Evolutionary conservation across 2,113 vertebrate genomes (phyloP), one percentile per base, ranked within the genome.

Genomic region (Callaeas wilsoni): DNA sequence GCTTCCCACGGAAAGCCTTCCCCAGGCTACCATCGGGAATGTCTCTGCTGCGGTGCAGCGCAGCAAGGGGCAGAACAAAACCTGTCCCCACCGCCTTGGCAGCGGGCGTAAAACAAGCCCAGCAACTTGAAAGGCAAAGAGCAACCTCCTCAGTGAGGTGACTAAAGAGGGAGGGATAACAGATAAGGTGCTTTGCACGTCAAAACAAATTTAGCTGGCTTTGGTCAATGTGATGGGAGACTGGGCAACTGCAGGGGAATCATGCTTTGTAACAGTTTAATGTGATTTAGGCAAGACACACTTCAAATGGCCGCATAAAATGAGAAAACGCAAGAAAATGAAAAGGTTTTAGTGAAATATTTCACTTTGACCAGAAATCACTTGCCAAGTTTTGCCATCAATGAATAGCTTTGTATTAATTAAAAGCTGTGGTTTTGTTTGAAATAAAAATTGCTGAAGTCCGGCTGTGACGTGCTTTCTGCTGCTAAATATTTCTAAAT

Each of bases 1-100:
- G 35, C 50, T 65, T 77, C 53, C 50, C 9, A 0, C 1, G 47
- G 9, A 69, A 89, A 85, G 46, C 63, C 13, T 47, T 62, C 39
- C 39, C 21, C 49, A 39, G 55, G 32, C 74, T 46, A 1, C 46
- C 22, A 7, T 4, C 8, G 13, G 32, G 49, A 71, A 50, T 6
- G 9, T 1, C 25, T 22, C 35, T n/a, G 80, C n/a, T 3, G 0
- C 1, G 60, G 53, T 8, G 44, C 52, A 69, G 57, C 0, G 0
- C 5, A 4, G 22, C 17, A 7, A 44, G 49, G n/a, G 77, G 67
- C 63, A 55, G 80, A 83, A 47, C 49, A 37, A 87, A 76, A 88
- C 57, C 49, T 46, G 44, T 49, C 39, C 79, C 25, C 64, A 30
- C 2, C 4, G 0, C 52, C 29, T 17, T 2, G 33, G 63, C 55